Percentiles rank a stretch among this genome's conserved stretches.
Evolutionary conservation across 2,797 vertebrate species (phyloP).

Genomic region (Myripristis jacobus): DNA sequence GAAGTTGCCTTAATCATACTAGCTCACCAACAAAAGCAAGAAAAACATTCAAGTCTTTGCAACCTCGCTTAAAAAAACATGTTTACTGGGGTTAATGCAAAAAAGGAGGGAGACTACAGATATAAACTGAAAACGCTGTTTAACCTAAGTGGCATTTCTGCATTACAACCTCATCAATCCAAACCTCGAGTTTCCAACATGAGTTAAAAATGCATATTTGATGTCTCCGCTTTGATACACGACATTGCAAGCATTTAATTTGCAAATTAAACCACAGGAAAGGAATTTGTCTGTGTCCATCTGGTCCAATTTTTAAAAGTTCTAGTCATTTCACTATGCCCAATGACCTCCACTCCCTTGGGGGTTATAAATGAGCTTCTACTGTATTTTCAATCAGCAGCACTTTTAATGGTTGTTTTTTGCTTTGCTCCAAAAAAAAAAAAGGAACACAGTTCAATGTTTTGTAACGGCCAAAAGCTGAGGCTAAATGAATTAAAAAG

Average conservation of each 20-base stretch:
- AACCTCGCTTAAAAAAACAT: neutral
- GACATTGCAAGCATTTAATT: neutral
- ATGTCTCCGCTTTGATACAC: neutral
- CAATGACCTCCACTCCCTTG: neutral
- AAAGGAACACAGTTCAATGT: neutral
- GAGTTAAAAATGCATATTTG: neutral
- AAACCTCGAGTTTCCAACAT: neutral
- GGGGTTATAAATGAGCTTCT: neutral
- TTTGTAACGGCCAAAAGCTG: conserved; percentile 2
- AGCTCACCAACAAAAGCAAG: neutral
- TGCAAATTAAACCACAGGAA: neutral
- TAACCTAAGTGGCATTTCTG: neutral
- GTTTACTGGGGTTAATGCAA: no score
- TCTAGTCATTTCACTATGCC: neutral
- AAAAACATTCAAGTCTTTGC: neutral
- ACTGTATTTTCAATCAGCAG: conserved; percentile 11
- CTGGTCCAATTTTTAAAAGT: conserved; percentile 7
- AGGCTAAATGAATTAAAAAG: neutral
- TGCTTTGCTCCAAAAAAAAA: conserved; percentile 7
- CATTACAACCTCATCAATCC: neutral
- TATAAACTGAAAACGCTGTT: neutral
- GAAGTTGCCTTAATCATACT: conserved; percentile 46
- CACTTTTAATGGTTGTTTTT: conserved; percentile 12
- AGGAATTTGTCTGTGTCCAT: neutral
- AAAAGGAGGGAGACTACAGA: conserved; percentile 4